Evolutionary conservation across 2,888 invertebrate species (phyloP).

Genomic region (Idaea aversata): DNA sequence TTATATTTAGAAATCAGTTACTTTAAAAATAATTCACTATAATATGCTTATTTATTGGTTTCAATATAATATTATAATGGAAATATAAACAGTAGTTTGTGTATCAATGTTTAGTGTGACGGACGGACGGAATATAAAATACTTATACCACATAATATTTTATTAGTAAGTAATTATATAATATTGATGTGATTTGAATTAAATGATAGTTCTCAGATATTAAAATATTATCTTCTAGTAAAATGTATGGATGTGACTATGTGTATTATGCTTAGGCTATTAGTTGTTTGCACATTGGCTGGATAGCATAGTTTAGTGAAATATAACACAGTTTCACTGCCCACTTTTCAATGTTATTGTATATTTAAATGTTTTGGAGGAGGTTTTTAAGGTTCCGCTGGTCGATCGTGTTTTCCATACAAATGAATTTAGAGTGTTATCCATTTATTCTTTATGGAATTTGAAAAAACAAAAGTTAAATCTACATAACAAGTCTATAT

Average conservation of each 20-base stretch:
- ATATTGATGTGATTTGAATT: conserved; percentile 21
- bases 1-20: no score
- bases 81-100: not conserved
- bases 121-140: conserved; percentile 13
- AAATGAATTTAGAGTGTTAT: no score
- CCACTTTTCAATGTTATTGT: not conserved
- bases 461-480: no score
- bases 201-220: conserved; percentile 16
- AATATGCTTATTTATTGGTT: not conserved
- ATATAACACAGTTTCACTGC: not conserved
- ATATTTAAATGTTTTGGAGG: not conserved
- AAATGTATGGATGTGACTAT: conserved; percentile 14
- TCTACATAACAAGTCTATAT: no score
- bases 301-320: not conserved
- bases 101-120: conserved; percentile 2
- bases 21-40: not conserved
- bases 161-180: conserved; percentile 15
- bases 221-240: conserved; percentile 13
- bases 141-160: conserved; percentile 13
- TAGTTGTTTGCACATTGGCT: conserved; percentile 2
- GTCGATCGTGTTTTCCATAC: no score
- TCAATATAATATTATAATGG: not conserved
- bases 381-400: no score
- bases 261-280: conserved; percentile 8
- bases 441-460: no score